phyloP scores from a whole-genome alignment of 2,797 vertebrate species.

The Cetoscarus ocellatus region DNA sequence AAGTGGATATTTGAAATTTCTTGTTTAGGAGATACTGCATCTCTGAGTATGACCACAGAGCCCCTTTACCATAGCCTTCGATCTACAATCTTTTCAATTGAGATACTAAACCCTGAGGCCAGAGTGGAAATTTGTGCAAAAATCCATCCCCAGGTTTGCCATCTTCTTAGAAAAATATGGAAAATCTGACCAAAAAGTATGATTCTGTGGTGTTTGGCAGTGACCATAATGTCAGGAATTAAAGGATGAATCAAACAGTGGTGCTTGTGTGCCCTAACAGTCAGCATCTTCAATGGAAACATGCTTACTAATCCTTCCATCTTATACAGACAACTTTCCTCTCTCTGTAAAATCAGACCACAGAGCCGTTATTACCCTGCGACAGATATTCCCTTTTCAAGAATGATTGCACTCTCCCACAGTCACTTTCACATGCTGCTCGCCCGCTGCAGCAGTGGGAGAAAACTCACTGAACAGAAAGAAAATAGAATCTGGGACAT shows the following conservation, averaged over 20 bases:
- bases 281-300: slow-evolving; percentile 72
- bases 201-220: slow-evolving; percentile 29
- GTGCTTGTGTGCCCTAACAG: slow-evolving; percentile 29
- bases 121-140: neutral
- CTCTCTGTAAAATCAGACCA: slow-evolving; percentile 55
- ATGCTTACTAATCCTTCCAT: slow-evolving; percentile 60
- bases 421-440: slow-evolving; percentile 54
- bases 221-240: slow-evolving; percentile 33
- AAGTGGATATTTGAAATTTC: too few species aligned
- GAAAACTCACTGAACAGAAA: slow-evolving; percentile 12
- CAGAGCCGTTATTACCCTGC: slow-evolving; percentile 58
- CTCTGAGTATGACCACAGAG: too few species aligned
- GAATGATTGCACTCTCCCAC: slow-evolving; percentile 63
- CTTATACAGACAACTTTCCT: slow-evolving; percentile 65
- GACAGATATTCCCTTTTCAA: slow-evolving; percentile 73
- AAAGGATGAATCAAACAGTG: slow-evolving; percentile 44
- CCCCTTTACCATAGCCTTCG: too few species aligned
- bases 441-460: slow-evolving; percentile 26
- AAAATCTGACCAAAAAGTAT: slow-evolving; percentile 60
- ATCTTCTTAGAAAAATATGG: slow-evolving; percentile 33
- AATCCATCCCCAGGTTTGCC: slow-evolving; percentile 20
- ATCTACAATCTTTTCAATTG: too few species aligned
- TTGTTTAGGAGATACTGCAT: too few species aligned
- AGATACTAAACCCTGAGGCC: too few species aligned
- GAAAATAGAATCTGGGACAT: slow-evolving; percentile 35